Evolutionary conservation across 2,797 vertebrate species (phyloP).

Genomic region (Melanotaenia parkinsoni): DNA sequence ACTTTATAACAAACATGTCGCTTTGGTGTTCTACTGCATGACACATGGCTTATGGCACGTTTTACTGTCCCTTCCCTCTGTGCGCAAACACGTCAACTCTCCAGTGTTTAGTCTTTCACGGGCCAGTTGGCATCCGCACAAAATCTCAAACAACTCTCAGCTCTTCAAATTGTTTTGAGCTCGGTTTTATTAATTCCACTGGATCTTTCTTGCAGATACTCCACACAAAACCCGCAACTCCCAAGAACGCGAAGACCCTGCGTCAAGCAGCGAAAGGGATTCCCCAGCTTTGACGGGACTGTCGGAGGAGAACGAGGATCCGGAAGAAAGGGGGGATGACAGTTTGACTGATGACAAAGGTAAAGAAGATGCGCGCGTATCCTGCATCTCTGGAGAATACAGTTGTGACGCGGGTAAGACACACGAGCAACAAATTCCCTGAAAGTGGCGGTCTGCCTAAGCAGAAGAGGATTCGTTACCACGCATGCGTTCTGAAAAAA

Average conservation of each 20-base stretch:
- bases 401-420: constrained; percentile 53
- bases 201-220: constrained; percentile 37
- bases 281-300: constrained; percentile 79
- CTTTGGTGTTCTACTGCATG: background rate
- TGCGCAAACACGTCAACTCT: constrained; percentile 34
- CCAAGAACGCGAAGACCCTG: background rate
- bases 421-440: background rate
- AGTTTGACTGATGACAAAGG: constrained; percentile 50
- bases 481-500: background rate
- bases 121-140: constrained; percentile 15
- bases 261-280: constrained; percentile 78
- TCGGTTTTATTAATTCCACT: no score
- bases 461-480: background rate
- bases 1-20: background rate
- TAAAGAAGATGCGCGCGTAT: constrained; percentile 54
- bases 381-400: constrained; percentile 45
- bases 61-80: background rate
- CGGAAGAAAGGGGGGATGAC: constrained; percentile 49
- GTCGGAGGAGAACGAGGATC: constrained; percentile 60
- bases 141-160: background rate
- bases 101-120: constrained; percentile 1
- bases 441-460: background rate
- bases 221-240: background rate
- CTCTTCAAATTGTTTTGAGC: constrained; percentile 12
- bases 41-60: background rate